A percentile compares a stretch with the other conserved stretches of the same genome.
These are phyloP conservation scores for Podarcis muralis DNA, from an alignment of 2,113 vertebrate species.

Conservation along the genomic window DNA sequence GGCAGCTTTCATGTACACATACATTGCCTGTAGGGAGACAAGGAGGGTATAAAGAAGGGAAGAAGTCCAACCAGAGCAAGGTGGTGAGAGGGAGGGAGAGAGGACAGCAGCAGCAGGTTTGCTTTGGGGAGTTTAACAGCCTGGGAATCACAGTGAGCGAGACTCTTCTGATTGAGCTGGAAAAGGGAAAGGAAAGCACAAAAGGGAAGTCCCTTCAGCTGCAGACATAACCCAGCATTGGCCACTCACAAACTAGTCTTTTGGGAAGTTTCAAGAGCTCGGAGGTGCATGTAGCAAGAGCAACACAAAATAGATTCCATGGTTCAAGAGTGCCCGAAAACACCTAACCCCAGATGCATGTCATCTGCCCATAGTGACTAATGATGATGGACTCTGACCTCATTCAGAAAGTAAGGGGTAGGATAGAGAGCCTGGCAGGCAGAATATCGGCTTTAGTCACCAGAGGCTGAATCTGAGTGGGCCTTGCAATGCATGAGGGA, in stretches of 20 bases:
- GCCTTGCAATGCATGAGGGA: not conserved
- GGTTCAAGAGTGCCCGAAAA: not conserved
- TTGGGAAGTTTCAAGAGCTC: not conserved
- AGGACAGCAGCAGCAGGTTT: not conserved
- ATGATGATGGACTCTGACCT: too few species aligned
- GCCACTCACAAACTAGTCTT: not conserved
- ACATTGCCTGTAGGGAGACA: constrained; percentile 81
- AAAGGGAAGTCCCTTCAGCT: not conserved
- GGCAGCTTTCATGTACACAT: constrained; percentile 93
- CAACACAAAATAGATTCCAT: not conserved
- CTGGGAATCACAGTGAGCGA: not conserved
- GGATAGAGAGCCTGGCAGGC: not conserved
- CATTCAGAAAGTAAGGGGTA: too few species aligned
- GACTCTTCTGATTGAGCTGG: not conserved
- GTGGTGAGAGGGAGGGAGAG: too few species aligned
- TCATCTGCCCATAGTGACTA: not conserved
- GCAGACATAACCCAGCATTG: not conserved
- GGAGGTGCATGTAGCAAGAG: not conserved
- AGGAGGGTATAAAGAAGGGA: not conserved
- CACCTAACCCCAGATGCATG: not conserved
- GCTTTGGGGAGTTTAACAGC: not conserved
- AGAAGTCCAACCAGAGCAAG: not conserved
- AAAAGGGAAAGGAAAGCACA: not conserved
- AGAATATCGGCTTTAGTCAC: not conserved
- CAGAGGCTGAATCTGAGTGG: too few species aligned